These are phyloP conservation scores for Pomacea canaliculata DNA, from an alignment of 2,888 invertebrate species.

Conservation along the genomic window DNA sequence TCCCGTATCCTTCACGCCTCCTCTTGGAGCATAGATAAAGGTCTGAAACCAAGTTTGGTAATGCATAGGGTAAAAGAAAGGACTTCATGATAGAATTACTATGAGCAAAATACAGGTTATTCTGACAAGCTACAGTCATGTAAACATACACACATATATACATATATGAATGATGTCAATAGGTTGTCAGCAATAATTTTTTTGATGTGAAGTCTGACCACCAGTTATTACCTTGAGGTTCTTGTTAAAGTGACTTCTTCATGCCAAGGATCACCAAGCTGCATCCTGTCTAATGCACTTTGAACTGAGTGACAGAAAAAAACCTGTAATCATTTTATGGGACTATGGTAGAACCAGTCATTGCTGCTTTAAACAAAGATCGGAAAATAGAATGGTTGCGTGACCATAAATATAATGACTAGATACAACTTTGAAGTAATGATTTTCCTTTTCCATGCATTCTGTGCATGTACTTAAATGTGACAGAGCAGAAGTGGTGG, in stretches of 20 bases:
- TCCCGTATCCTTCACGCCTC: slow-evolving; percentile 52
- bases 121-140: not conserved
- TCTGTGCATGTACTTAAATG: too few relatives aligned
- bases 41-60: slow-evolving; percentile 29
- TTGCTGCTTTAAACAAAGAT: too few relatives aligned
- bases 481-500: too few relatives aligned
- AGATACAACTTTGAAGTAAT: too few relatives aligned
- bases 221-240: slow-evolving; percentile 36
- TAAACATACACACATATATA: not conserved
- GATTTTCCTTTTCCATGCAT: too few relatives aligned
- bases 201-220: not conserved
- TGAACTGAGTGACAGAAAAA: slow-evolving; percentile 37
- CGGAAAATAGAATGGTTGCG: too few relatives aligned
- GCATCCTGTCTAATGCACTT: slow-evolving; percentile 49
- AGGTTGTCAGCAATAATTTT: too few relatives aligned
- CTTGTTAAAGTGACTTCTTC: slow-evolving; percentile 40
- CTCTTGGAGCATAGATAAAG: slow-evolving; percentile 43
- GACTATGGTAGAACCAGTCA: too few relatives aligned
- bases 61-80: too few relatives aligned
- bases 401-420: too few relatives aligned
- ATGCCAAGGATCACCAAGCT: slow-evolving; percentile 59
- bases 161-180: slow-evolving; percentile 11
- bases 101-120: too few relatives aligned
- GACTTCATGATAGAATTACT: too few relatives aligned
- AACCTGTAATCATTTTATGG: not conserved